Evolutionary conservation across 2,888 invertebrate species (phyloP).

Genomic region (Chorisops tibialis): DNA sequence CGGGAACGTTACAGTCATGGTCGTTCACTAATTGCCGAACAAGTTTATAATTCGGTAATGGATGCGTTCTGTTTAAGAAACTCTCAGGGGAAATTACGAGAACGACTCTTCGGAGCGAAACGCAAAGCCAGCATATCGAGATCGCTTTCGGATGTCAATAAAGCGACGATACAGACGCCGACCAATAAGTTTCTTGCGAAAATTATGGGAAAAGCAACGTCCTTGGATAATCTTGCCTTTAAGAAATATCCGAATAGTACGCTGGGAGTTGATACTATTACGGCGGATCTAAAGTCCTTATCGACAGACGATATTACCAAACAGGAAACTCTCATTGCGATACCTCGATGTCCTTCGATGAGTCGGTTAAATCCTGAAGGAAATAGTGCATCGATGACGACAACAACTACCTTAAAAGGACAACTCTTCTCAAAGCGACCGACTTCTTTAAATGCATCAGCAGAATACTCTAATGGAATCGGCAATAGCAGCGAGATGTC

Average conservation of each 20-base stretch:
- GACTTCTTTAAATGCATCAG: constrained; percentile 30
- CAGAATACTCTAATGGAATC: constrained; percentile 26
- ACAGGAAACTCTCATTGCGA: constrained; percentile 32
- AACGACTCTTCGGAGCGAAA: constrained; percentile 52
- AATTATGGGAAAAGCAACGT: constrained; percentile 54
- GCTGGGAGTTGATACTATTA: constrained; percentile 33
- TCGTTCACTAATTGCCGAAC: constrained; percentile 57
- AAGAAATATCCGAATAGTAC: constrained; percentile 35
- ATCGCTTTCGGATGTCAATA: constrained; percentile 32
- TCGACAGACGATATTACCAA: constrained; percentile 54
- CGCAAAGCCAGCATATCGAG: constrained; percentile 27
- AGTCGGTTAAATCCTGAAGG: constrained; percentile 27
- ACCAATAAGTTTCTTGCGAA: constrained; percentile 55
- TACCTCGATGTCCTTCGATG: constrained; percentile 32
- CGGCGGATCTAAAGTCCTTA: constrained; percentile 50
- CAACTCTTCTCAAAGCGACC: constrained; percentile 29
- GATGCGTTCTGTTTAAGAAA: constrained; percentile 54
- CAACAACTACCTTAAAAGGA: neutral
- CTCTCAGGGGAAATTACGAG: constrained; percentile 51
- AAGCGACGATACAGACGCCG: constrained; percentile 41
- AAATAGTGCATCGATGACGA: neutral
- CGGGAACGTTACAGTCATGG: constrained; percentile 56
- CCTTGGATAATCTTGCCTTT: constrained; percentile 52
- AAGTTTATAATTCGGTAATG: constrained; percentile 55
- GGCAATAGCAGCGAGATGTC: constrained; percentile 1